Evolutionary conservation across 1,140 invertebrate species (phyloP), one percentile per base, ranked within the genome.

Genomic region (Acromyrmex heyeri): DNA sequence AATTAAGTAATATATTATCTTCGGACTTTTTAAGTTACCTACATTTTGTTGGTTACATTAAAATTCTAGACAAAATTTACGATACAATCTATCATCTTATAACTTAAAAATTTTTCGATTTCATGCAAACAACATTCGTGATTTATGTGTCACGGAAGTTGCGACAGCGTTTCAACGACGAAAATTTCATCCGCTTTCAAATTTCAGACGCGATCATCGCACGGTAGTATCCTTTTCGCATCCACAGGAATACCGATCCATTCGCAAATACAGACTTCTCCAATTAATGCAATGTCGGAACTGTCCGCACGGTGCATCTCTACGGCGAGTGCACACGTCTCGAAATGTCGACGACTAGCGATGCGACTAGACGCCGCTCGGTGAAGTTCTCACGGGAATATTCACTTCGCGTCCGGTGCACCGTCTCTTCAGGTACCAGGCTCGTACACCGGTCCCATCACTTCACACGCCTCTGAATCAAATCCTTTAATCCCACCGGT

Each of bases 331-430:
- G 16, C 21, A 30, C 10, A 24, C 48, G 61, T 77, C 70, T 59
- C 75, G 53, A 27, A 59, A 73, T n/a, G 55, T 62, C 44, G 44
- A 18, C 62, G 64, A 48, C 24, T 38, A 38, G 77, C 18, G 61
- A 88, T 30, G 27, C 57, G 50, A 44, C 30, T 70, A 18, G 50
- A 18, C 30, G 64, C 44, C 38, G 65, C 34, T 21, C 24, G 85
- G 27, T 24, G 61, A 50, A 50, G 44, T 86, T 89, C 88, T 78
- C 88, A 88, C 87, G 73, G 44, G 21, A 59, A 59, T 88, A 86
- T 88, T 85, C 85, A 86, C 30, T 83, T 69, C 34, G 86, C 62
- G 77, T 78, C 72, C 50, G 87, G 24, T 75, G 34, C 53, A 65
- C 24, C 27, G 61, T 82, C 76, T 61, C 57, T 44, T 44, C 75